These are phyloP conservation scores for Neoscelio sp. DNA, from an alignment of 2,888 invertebrate genomes.

Conservation along the genomic window DNA sequence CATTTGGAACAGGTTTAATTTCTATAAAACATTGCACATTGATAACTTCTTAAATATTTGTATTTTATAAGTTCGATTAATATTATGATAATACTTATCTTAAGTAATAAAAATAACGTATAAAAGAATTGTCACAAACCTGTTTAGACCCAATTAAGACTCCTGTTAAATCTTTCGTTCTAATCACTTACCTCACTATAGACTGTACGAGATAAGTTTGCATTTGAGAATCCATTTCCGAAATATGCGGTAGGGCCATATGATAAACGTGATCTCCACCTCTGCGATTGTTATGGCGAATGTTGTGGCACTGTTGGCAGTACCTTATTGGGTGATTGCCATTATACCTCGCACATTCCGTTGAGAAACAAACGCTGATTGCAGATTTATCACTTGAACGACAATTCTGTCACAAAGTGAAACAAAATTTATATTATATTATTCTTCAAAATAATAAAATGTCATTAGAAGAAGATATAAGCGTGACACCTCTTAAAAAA, in stretches of 20 bases:
- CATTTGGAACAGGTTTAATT: too few species aligned
- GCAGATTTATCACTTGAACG: slow-evolving; percentile 95
- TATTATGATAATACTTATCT: too few species aligned
- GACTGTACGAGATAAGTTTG: slow-evolving; percentile 97
- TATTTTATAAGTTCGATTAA: too few species aligned
- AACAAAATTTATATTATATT: too few species aligned
- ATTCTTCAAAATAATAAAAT: too few species aligned
- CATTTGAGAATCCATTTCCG: slow-evolving; percentile 95
- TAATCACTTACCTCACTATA: slow-evolving; percentile 89
- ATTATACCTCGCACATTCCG: slow-evolving; percentile 98
- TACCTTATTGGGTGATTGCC: slow-evolving; percentile 98
- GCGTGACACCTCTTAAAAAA: too few species aligned
- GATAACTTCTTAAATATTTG: too few species aligned
- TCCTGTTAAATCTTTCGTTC: slow-evolving; percentile 16
- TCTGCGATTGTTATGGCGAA: slow-evolving; percentile 93
- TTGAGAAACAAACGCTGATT: slow-evolving; percentile 97
- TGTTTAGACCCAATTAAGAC: slow-evolving; percentile 19
- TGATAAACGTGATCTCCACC: slow-evolving; percentile 97
- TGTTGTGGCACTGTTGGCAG: slow-evolving; percentile 95
- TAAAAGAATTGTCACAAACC: slow-evolving; percentile 37
- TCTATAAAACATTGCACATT: too few species aligned
- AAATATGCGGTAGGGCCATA: slow-evolving; percentile 92
- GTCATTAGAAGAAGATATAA: too few species aligned
- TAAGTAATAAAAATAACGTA: too few species aligned
- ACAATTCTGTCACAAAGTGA: slow-evolving; percentile 88